Evolutionary conservation across 2,888 invertebrate genomes (phyloP).

Genomic region (Eurois occulta): DNA sequence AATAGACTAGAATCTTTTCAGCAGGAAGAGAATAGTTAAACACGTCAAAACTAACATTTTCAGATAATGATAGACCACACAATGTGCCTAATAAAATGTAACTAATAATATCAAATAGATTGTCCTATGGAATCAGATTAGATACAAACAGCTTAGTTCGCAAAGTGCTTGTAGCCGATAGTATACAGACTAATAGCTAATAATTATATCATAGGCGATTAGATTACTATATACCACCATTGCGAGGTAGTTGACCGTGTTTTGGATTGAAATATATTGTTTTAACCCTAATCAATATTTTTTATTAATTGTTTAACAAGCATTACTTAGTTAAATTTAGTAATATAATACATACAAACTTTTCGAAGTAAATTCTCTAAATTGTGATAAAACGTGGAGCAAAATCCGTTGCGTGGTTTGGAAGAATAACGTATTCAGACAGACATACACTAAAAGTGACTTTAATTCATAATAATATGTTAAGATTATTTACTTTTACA

Average conservation of each 20-base stretch:
- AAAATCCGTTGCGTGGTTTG: not conserved
- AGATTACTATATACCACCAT: not conserved
- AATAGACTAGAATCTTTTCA: not conserved
- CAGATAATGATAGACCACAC: not conserved
- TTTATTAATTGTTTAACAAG: not conserved
- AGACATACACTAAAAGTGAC: not conserved
- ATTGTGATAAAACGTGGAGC: not conserved
- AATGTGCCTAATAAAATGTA: not conserved
- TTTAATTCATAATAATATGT: not conserved
- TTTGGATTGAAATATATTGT: not conserved
- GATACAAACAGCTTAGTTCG: conserved; percentile 1
- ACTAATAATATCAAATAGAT: conserved; percentile 16
- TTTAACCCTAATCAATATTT: not conserved
- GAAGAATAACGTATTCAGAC: not conserved
- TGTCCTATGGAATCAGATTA: not conserved
- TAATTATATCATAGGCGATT: conserved; percentile 1
- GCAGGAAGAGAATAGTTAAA: not conserved
- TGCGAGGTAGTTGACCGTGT: not conserved
- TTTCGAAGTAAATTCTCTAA: not conserved
- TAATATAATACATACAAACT: not conserved
- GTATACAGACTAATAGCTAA: not conserved
- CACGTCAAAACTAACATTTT: not conserved
- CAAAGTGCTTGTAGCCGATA: conserved; percentile 2
- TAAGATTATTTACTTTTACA: not conserved
- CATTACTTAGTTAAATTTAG: not conserved